phyloP scores from a whole-genome alignment of 2,797 vertebrate genomes.

The Momotus momota region DNA sequence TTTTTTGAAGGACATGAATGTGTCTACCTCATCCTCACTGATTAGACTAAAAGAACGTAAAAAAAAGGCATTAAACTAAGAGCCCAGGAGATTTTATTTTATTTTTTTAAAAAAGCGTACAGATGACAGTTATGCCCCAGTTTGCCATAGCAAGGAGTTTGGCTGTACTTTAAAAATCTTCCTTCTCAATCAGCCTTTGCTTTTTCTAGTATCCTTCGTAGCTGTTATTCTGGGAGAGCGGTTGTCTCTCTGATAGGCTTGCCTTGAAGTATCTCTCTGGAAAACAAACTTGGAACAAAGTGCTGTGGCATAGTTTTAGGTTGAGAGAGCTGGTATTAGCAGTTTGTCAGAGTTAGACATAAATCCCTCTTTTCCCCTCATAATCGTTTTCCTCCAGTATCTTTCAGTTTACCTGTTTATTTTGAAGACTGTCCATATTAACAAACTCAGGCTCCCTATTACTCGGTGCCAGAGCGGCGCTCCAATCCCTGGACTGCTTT shows the following conservation, averaged over 20 bases:
- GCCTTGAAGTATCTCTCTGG: slow-evolving; percentile 43
- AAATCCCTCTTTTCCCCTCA: slow-evolving; percentile 7
- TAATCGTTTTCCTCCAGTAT: slow-evolving; percentile 7
- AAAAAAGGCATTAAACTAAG: not conserved
- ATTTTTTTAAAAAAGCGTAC: not conserved
- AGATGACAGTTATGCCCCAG: not conserved
- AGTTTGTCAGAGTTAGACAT: not conserved
- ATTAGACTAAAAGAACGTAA: not conserved
- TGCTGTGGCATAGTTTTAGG: not conserved
- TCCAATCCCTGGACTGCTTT: slow-evolving; percentile 11
- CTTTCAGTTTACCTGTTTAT: slow-evolving; percentile 53
- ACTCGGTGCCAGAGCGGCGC: not conserved
- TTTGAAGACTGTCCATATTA: slow-evolving; percentile 32
- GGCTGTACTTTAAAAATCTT: slow-evolving; percentile 29
- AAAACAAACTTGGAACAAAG: slow-evolving; percentile 11
- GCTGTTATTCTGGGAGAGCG: not conserved
- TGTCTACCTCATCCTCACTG: not conserved
- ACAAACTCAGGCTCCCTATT: not conserved
- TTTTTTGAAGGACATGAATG: slow-evolving; percentile 27
- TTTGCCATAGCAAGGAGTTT: not conserved
- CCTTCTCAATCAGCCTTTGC: not conserved
- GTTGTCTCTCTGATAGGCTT: slow-evolving; percentile 26
- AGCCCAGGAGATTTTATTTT: not conserved
- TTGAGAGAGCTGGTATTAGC: not conserved
- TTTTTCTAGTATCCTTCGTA: slow-evolving; percentile 9